phyloP scores from a whole-genome alignment of 1,140 invertebrate species.

The Proctacanthus coquilletti region DNA sequence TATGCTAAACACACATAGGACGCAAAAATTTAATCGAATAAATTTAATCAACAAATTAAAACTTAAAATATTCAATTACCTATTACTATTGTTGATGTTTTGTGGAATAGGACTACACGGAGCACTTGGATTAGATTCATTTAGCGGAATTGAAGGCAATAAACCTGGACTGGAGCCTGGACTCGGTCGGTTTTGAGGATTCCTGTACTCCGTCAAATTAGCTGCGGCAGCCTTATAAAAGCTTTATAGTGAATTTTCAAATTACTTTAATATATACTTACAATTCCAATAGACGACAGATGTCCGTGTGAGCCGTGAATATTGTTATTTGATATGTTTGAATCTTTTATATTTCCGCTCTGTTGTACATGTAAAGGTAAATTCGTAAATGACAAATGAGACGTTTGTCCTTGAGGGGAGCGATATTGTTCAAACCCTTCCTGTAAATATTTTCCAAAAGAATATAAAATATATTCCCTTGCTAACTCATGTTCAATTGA shows the following conservation, averaged over 20 bases:
- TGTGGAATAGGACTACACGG: slow-evolving; percentile 23
- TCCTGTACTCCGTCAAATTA: slow-evolving; percentile 31
- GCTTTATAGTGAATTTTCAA: no score
- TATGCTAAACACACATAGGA: no score
- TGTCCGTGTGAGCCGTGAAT: slow-evolving; percentile 11
- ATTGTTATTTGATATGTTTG: slow-evolving; percentile 5
- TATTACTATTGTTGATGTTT: slow-evolving; percentile 8
- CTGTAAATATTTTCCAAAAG: no score
- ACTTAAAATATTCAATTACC: slow-evolving; percentile 1
- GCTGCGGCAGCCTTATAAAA: slow-evolving; percentile 4
- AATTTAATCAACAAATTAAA: no score
- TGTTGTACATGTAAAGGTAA: no score
- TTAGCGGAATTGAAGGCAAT: slow-evolving; percentile 31
- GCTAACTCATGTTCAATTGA: no score
- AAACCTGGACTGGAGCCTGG: slow-evolving; percentile 38
- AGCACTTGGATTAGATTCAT: slow-evolving; percentile 23
- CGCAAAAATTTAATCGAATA: no score
- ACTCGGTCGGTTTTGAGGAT: slow-evolving; percentile 33
- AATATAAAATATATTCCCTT: no score
- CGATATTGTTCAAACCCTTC: no score
- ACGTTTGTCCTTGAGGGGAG: slow-evolving; percentile 1
- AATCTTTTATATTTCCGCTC: neutral
- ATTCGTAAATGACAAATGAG: slow-evolving; percentile 13
- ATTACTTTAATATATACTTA: no score
- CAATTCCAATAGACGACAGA: slow-evolving; percentile 14